Conservation (phyloP, 2,888 invertebrate species). For the Diaprepes abbreviatus region DNA sequence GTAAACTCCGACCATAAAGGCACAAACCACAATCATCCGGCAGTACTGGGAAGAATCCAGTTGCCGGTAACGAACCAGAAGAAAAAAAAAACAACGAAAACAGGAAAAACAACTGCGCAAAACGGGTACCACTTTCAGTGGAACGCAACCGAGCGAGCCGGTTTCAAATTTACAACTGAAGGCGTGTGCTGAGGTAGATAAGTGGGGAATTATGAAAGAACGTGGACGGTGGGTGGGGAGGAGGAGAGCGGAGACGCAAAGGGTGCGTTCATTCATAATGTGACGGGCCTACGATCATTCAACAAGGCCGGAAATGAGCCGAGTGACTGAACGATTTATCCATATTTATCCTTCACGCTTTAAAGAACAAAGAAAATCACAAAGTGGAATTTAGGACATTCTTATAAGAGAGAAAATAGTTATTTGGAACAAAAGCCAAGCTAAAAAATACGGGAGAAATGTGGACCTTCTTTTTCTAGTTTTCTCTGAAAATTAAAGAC, state of each 20-base stretch:
- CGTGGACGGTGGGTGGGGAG: conserved; percentile 54
- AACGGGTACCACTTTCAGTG: conserved; percentile 42
- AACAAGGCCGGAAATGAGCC: conserved; percentile 45
- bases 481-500: too few species aligned
- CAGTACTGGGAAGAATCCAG: conserved; percentile 13
- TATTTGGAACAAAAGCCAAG: too few species aligned
- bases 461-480: too few species aligned
- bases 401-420: too few species aligned
- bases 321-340: too few species aligned
- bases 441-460: too few species aligned
- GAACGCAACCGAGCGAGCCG: conserved; percentile 45
- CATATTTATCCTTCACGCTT: too few species aligned
- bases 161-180: conserved; percentile 64
- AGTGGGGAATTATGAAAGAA: conserved; percentile 62
- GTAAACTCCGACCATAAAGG: conserved; percentile 30
- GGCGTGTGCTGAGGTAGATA: conserved; percentile 58
- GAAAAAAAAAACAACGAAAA: conserved; percentile 30
- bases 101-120: conserved; percentile 52
- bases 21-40: conserved; percentile 41
- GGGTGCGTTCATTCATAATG: conserved; percentile 70
- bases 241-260: conserved; percentile 63
- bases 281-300: conserved; percentile 60
- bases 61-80: conserved; percentile 23
- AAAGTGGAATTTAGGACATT: too few species aligned
- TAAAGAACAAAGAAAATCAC: too few species aligned